phyloP scores from a whole-genome alignment of 2,113 vertebrate species.

The Kobus ellipsiprymnus region DNA sequence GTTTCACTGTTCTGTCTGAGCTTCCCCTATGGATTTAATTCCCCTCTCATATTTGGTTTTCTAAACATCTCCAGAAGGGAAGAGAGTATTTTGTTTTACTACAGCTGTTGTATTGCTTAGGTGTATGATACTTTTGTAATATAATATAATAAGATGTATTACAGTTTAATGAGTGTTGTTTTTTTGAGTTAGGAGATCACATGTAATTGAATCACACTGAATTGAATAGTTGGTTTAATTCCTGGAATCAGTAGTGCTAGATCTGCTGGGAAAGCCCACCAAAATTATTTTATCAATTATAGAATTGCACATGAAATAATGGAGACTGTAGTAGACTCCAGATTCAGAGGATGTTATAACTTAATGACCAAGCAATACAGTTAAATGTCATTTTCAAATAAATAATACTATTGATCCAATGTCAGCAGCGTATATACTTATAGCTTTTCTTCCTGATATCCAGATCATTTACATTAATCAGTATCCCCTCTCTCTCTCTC shows the following conservation, averaged over 20 bases:
- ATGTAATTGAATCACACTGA: background rate
- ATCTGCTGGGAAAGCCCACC: background rate
- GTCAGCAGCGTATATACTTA: background rate
- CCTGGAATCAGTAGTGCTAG: background rate
- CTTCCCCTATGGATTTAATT: background rate
- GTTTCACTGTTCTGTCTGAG: background rate
- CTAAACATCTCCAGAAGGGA: background rate
- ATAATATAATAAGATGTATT: background rate
- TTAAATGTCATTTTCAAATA: conserved; percentile 4
- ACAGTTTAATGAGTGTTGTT: background rate
- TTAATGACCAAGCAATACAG: background rate
- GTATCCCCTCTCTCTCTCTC: background rate
- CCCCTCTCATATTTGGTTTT: background rate
- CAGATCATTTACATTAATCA: background rate
- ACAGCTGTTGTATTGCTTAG: background rate
- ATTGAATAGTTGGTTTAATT: background rate
- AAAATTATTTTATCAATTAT: conserved; percentile 18
- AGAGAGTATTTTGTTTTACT: background rate
- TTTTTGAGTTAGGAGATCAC: background rate
- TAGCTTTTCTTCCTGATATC: background rate
- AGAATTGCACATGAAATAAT: background rate
- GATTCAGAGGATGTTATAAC: background rate
- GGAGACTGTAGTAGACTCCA: background rate
- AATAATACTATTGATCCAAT: background rate
- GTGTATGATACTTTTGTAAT: background rate